A percentile compares a stretch with the other conserved stretches of the same genome.
phyloP scores from a whole-genome alignment of 1,140 invertebrate species.

The Papilio aristodemus region DNA sequence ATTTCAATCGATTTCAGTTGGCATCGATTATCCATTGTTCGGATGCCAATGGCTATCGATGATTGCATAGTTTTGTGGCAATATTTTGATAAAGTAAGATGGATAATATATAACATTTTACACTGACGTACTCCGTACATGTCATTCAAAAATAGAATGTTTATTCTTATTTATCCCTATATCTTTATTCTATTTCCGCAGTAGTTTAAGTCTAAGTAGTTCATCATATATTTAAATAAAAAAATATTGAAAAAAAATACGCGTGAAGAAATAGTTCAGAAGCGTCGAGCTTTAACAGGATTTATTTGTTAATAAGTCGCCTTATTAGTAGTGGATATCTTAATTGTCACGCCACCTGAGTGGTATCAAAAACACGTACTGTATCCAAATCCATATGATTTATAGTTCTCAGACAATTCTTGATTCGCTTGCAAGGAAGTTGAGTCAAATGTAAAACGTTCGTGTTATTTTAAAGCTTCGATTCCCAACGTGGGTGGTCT shows the following conservation, averaged over 20 bases:
- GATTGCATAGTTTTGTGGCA: background rate
- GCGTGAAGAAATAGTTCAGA: too few relatives aligned
- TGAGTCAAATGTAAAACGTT: conserved; percentile 25
- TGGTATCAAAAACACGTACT: background rate
- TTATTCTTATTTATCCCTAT: too few relatives aligned
- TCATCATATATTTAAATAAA: too few relatives aligned
- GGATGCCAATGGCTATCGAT: conserved; percentile 17
- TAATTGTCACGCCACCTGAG: background rate
- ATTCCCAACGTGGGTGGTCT: conserved; percentile 39
- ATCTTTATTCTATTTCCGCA: too few relatives aligned
- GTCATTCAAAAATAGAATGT: too few relatives aligned
- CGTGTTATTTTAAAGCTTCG: conserved; percentile 35
- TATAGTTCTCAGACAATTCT: conserved; percentile 18
- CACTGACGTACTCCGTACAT: background rate
- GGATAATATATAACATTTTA: background rate
- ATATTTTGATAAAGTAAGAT: background rate
- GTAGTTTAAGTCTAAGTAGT: too few relatives aligned
- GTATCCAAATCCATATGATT: background rate
- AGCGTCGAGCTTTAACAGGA: too few relatives aligned
- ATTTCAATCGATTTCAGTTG: conserved; percentile 29
- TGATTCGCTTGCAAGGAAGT: conserved; percentile 31
- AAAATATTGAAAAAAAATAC: too few relatives aligned
- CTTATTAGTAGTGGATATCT: too few relatives aligned
- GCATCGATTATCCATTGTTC: conserved; percentile 32
- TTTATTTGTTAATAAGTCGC: too few relatives aligned